Evolutionary conservation across 2,888 invertebrate genomes (phyloP).

Genomic region (Halictus quadricinctus): DNA sequence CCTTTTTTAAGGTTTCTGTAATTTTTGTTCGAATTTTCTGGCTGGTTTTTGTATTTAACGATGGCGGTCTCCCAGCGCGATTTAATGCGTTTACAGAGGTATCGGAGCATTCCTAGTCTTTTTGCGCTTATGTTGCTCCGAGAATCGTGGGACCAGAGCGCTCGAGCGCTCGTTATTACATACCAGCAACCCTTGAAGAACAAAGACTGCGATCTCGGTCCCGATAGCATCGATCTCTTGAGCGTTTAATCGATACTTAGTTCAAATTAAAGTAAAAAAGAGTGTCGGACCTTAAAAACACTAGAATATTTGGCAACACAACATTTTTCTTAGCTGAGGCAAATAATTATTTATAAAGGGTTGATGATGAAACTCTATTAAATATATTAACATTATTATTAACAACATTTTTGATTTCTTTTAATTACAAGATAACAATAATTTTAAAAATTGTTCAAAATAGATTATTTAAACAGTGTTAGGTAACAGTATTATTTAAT

Average conservation of each 20-base stretch:
- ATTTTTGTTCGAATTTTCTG: conserved; percentile 2
- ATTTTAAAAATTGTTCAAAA: neutral
- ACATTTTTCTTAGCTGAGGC: neutral
- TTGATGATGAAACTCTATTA: neutral
- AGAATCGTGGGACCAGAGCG: conserved; percentile 63
- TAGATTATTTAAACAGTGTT: too few relatives aligned
- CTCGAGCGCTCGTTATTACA: conserved; percentile 61
- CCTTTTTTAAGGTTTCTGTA: neutral
- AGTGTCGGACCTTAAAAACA: neutral
- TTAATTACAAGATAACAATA: neutral
- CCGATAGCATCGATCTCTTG: conserved; percentile 64
- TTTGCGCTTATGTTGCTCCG: conserved; percentile 53
- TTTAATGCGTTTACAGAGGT: conserved; percentile 62
- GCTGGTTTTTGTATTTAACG: conserved; percentile 12
- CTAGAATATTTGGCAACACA: neutral
- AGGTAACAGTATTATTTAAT: too few relatives aligned
- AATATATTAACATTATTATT: neutral
- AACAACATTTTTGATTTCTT: neutral
- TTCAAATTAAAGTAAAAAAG: neutral
- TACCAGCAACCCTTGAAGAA: conserved; percentile 46
- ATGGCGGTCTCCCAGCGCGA: conserved; percentile 40
- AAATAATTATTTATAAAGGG: neutral
- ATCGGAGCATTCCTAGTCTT: conserved; percentile 66
- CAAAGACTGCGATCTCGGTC: conserved; percentile 51
- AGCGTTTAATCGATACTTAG: neutral